Evolutionary conservation across 1,140 invertebrate species (phyloP).

Genomic region (Aphidius gifuensis): DNA sequence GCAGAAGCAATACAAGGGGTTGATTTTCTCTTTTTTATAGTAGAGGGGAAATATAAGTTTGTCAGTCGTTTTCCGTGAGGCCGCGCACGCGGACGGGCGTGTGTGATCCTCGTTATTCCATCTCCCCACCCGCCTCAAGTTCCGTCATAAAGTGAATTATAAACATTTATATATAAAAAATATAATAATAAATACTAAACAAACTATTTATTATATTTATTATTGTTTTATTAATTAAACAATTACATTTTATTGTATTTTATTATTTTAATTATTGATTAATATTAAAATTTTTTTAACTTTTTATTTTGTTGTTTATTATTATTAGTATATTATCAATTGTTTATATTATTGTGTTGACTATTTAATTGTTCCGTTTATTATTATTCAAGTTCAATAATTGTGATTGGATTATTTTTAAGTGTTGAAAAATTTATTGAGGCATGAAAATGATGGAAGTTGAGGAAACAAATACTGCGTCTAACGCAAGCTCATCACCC

Average conservation of each 20-base stretch:
- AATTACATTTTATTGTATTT: neutral
- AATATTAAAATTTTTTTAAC: no score
- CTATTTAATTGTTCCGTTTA: neutral
- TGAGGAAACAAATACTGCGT: slow-evolving; percentile 50
- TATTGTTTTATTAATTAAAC: slow-evolving; percentile 19
- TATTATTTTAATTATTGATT: neutral
- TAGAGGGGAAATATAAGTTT: slow-evolving; percentile 36
- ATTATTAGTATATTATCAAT: no score
- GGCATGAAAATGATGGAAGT: slow-evolving; percentile 53
- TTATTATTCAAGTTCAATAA: neutral
- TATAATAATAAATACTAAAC: slow-evolving; percentile 7
- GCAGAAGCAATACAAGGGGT: slow-evolving; percentile 29
- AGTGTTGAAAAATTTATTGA: slow-evolving; percentile 17
- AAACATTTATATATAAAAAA: neutral
- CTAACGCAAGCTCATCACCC: slow-evolving; percentile 51
- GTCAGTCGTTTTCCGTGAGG: slow-evolving; percentile 52
- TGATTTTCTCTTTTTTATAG: slow-evolving; percentile 14
- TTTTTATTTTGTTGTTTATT: no score
- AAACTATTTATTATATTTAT: neutral
- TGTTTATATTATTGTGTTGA: no score
- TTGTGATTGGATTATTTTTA: neutral
- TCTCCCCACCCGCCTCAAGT: slow-evolving; percentile 29
- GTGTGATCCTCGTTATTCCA: slow-evolving; percentile 27
- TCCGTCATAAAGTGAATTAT: slow-evolving; percentile 7
- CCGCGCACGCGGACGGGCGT: slow-evolving; percentile 52